These are phyloP conservation scores for Datnioides undecimradiatus DNA, from an alignment of 2,113 vertebrate genomes.

Conservation along the genomic window DNA sequence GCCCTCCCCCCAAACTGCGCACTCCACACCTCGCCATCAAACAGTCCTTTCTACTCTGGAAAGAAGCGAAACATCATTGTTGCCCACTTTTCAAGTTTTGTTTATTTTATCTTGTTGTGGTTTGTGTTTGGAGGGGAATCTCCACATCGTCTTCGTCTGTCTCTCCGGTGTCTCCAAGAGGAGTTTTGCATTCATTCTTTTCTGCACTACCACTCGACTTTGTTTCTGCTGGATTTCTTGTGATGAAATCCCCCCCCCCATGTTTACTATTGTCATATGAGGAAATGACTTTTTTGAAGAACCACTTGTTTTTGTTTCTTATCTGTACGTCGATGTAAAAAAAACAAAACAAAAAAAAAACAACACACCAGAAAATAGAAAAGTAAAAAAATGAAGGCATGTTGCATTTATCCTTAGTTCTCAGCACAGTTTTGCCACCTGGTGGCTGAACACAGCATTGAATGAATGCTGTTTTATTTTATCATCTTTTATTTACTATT, in stretches of 20 bases:
- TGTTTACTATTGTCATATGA: constrained; percentile 72
- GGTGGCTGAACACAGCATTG: constrained; percentile 71
- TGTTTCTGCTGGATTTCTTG: constrained; percentile 61
- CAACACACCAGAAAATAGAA: constrained; percentile 38
- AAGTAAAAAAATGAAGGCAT: constrained; percentile 63
- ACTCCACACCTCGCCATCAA: constrained; percentile 42
- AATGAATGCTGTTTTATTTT: constrained; percentile 62
- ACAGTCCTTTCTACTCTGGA: constrained; percentile 26
- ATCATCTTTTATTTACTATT: constrained; percentile 49
- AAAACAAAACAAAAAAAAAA: constrained; percentile 19
- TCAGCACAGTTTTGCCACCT: constrained; percentile 69
- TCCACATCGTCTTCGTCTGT: constrained; percentile 36
- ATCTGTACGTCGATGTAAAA: constrained; percentile 53
- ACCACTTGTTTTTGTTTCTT: constrained; percentile 65
- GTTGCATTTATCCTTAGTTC: constrained; percentile 66
- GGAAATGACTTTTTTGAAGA: constrained; percentile 67
- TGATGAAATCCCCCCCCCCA: constrained; percentile 55
- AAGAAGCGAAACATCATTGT: constrained; percentile 34
- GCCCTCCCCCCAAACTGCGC: constrained; percentile 11
- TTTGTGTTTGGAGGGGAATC: constrained; percentile 58
- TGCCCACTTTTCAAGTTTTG: constrained; percentile 37
- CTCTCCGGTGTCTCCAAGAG: constrained; percentile 73
- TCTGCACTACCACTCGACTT: constrained; percentile 81
- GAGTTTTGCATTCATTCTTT: constrained; percentile 84
- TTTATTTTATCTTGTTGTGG: constrained; percentile 51